Conservation (phyloP, 2,888 invertebrate species). For the Cyaniris semiargus region DNA sequence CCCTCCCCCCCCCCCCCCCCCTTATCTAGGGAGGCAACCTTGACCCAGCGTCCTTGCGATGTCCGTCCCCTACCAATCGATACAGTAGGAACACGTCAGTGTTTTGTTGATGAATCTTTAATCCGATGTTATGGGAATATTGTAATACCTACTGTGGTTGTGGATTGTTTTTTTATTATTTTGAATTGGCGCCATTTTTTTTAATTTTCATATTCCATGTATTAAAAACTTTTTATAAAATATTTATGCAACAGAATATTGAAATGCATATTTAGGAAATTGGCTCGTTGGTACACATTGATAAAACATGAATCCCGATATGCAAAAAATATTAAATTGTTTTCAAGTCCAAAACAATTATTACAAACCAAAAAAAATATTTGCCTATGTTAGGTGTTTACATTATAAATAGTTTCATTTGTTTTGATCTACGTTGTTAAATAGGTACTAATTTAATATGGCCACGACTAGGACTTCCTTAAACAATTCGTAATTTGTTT, state of each 20-base stretch:
- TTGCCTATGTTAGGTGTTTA: not conserved
- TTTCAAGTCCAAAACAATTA: not conserved
- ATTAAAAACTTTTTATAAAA: too few species aligned
- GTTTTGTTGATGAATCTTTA: not conserved
- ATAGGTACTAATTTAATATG: conserved; percentile 15
- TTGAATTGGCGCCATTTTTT: not conserved
- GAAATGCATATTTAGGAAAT: not conserved
- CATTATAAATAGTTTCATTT: not conserved
- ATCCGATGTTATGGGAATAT: not conserved
- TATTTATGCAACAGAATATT: too few species aligned
- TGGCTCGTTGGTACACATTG: not conserved
- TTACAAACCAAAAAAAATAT: not conserved
- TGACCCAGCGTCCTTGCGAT: conserved; percentile 21
- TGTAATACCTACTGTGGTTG: too few species aligned
- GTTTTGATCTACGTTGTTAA: not conserved
- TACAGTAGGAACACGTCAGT: conserved; percentile 13
- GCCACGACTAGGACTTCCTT: conserved; percentile 6
- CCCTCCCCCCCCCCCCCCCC: conserved; percentile 10
- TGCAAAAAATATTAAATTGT: not conserved
- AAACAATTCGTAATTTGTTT: conserved; percentile 17
- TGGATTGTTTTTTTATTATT: not conserved
- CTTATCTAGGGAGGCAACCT: conserved; percentile 16
- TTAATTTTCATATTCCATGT: too few species aligned
- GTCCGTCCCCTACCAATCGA: conserved; percentile 16
- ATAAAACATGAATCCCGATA: not conserved